A percentile compares a stretch with the other conserved stretches of the same genome.
Conservation (phyloP, 2,797 vertebrate genomes). For the Sebastes glaucus region DNA sequence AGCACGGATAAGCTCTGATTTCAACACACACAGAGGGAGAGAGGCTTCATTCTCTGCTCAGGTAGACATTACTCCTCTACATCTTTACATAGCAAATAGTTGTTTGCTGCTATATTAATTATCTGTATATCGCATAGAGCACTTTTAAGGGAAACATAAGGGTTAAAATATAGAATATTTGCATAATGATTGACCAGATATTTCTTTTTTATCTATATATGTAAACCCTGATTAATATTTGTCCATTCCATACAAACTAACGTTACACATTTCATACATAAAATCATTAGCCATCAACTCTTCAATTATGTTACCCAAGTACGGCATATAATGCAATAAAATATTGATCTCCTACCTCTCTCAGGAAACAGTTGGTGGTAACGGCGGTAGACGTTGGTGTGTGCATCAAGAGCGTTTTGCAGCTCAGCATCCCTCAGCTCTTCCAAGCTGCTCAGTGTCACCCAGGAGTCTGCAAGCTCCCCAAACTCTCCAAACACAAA, state of each 20-base stretch:
- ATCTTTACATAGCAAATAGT: too few relatives aligned
- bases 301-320: background rate
- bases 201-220: background rate
- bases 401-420: constrained; percentile 10
- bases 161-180: background rate
- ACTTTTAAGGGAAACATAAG: too few relatives aligned
- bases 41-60: too few relatives aligned
- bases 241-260: background rate
- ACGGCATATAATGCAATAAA: background rate
- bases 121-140: too few relatives aligned
- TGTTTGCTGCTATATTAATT: too few relatives aligned
- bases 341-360: constrained; percentile 11
- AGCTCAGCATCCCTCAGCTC: constrained; percentile 21
- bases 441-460: constrained; percentile 82
- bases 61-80: too few relatives aligned
- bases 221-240: background rate
- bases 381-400: background rate
- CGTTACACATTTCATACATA: background rate
- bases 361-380: constrained; percentile 30
- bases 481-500: constrained; percentile 86
- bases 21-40: too few relatives aligned
- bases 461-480: constrained; percentile 81
- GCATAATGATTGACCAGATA: background rate
- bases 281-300: background rate
- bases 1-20: too few relatives aligned